Evolutionary conservation across 2,888 invertebrate genomes (phyloP), one percentile per base, ranked within the genome.

Genomic region (Chydorus sphaericus): DNA sequence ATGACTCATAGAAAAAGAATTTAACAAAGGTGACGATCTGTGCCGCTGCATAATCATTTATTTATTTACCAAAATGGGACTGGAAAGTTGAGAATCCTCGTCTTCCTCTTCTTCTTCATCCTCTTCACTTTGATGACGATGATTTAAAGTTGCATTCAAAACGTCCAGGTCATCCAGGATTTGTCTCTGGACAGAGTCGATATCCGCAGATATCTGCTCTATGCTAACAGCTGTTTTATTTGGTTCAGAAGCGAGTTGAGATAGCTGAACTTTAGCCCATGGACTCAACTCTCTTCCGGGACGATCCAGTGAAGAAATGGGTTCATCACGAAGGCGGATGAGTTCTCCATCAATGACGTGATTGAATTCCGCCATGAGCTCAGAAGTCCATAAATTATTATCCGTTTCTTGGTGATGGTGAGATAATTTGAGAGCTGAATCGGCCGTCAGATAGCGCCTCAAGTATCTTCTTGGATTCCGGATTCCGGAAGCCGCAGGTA

Each of bases 351-450:
- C 55, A n/a, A 55, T 49, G 37, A 55, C 37, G 55, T 39, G 48
- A 18, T 55, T 48, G 31, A 55, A 48, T 49, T 55, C 55, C 10
- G 55, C 55, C 55, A 55, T 55, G 20, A 55, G 49, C 20, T 49
- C 37, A 3, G 55, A 36, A 23, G 55, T 55, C 55, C 55, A 55
- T 16, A 36, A 14, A 16, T 49, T 48, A 53, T 23, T 20, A 11
- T 44, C 23, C 4, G 44, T 23, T 28, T 23, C 23, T 10, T 44
- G 44, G 23, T 44, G 44, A 23, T 44, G 44, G 18, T 26, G 44
- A 23, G 44, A 26, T 28, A 44, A 6, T n/a, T 44, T 23, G 26
- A 44, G 26, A 16, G 44, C 44, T 28, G 44, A 44, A 44, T 44
- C 44, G 26, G 44, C 44, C 44, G 44, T 44, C 26, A 44, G 4